phyloP scores from a whole-genome alignment of 2,797 vertebrate genomes.

The Thamnophis elegans region DNA sequence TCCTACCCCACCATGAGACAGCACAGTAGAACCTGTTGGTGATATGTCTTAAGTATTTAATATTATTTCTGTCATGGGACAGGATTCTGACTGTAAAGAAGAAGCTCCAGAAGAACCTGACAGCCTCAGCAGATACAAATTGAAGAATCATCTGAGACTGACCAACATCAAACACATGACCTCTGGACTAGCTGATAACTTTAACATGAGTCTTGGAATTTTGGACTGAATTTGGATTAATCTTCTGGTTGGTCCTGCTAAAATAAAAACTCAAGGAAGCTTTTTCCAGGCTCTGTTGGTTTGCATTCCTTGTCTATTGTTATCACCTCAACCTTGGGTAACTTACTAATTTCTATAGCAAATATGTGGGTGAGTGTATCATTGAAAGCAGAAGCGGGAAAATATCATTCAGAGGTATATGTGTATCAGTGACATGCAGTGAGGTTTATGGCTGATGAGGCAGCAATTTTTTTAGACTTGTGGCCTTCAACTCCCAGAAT shows the following conservation, averaged over 20 bases:
- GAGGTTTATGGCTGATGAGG: too few species aligned
- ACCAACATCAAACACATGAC: neutral
- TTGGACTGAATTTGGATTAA: neutral
- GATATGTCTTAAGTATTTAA: neutral
- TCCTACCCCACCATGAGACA: neutral
- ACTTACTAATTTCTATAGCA: neutral
- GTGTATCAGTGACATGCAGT: too few species aligned
- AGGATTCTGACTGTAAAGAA: neutral
- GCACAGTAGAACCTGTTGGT: neutral
- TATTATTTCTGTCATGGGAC: neutral
- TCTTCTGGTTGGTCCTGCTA: neutral
- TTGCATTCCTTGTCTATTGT: too few species aligned
- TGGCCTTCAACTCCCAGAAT: too few species aligned
- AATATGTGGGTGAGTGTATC: neutral
- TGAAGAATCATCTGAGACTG: neutral
- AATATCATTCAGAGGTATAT: neutral
- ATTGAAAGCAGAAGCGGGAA: neutral
- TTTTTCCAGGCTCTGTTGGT: neutral
- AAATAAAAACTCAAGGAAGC: neutral
- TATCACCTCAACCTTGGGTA: neutral
- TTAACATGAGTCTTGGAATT: neutral
- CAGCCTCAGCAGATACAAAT: neutral
- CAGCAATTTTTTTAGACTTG: too few species aligned
- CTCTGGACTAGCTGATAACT: neutral
- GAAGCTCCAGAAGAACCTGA: neutral